phyloP scores from a whole-genome alignment of 2,113 vertebrate genomes.

The Thunnus thynnus region DNA sequence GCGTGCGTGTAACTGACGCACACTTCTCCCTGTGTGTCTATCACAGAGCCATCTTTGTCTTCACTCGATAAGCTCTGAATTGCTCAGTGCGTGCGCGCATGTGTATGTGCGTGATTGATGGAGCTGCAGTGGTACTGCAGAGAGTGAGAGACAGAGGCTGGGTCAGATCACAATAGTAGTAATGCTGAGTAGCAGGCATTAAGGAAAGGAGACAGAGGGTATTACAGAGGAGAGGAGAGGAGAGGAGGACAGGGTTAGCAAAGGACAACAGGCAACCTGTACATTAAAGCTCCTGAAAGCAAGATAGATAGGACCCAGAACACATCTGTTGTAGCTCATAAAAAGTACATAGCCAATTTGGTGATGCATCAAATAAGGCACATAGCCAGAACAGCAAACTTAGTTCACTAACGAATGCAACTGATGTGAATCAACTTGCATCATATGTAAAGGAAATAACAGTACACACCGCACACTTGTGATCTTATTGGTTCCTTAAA shows the following conservation, averaged over 20 bases:
- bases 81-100: constrained; percentile 40
- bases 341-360: constrained; percentile 33
- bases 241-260: background rate
- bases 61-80: constrained; percentile 50
- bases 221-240: background rate
- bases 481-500: constrained; percentile 3
- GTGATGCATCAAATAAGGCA: constrained; percentile 33
- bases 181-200: constrained; percentile 63
- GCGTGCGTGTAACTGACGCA: constrained; percentile 29
- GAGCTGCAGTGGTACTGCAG: constrained; percentile 80
- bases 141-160: constrained; percentile 42
- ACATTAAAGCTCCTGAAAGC: constrained; percentile 28
- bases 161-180: constrained; percentile 67
- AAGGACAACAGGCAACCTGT: constrained; percentile 11
- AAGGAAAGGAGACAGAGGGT: constrained; percentile 33
- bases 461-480: background rate
- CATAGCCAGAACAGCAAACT: background rate
- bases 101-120: constrained; percentile 75
- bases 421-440: background rate
- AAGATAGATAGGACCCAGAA: constrained; percentile 12
- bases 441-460: constrained; percentile 4
- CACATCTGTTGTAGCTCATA: constrained; percentile 43
- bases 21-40: constrained; percentile 50
- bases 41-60: constrained; percentile 70
- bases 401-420: constrained; percentile 10